phyloP scores from a whole-genome alignment of 2,888 invertebrate genomes.

The Lathronympha strigana region DNA sequence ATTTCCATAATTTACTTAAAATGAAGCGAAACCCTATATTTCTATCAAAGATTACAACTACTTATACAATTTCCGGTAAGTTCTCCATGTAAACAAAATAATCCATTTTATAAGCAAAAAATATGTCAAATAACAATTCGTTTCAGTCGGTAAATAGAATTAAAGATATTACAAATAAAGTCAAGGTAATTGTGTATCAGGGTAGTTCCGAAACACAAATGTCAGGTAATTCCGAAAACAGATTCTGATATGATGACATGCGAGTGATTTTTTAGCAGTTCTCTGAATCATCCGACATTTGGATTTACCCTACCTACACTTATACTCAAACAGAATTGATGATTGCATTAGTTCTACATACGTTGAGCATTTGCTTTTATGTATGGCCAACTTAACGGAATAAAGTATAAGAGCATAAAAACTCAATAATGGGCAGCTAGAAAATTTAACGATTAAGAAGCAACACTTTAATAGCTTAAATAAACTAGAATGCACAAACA shows the following conservation, averaged over 20 bases:
- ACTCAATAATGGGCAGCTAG: slow-evolving; percentile 57
- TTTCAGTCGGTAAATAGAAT: neutral
- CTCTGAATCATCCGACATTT: too few relatives aligned
- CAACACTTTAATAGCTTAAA: slow-evolving; percentile 42
- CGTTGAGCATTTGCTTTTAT: too few relatives aligned
- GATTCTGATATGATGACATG: too few relatives aligned
- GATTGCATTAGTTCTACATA: neutral
- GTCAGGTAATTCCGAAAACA: too few relatives aligned
- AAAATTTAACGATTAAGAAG: slow-evolving; percentile 44
- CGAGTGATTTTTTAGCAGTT: too few relatives aligned
- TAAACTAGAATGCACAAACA: slow-evolving; percentile 55
- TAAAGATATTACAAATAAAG: too few relatives aligned
- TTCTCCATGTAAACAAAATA: slow-evolving; percentile 6
- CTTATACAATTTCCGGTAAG: slow-evolving; percentile 14
- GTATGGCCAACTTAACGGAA: slow-evolving; percentile 1
- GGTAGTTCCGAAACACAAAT: too few relatives aligned
- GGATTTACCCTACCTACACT: too few relatives aligned
- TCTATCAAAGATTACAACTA: slow-evolving; percentile 32
- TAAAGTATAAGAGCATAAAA: slow-evolving; percentile 39
- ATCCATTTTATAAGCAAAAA: neutral
- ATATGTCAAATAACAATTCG: neutral
- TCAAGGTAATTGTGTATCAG: too few relatives aligned
- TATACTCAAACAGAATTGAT: neutral
- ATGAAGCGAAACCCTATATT: slow-evolving; percentile 10
- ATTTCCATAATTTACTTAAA: slow-evolving; percentile 19